Evolutionary conservation across 2,797 vertebrate species (phyloP).

Genomic region (Tapirus indicus): DNA sequence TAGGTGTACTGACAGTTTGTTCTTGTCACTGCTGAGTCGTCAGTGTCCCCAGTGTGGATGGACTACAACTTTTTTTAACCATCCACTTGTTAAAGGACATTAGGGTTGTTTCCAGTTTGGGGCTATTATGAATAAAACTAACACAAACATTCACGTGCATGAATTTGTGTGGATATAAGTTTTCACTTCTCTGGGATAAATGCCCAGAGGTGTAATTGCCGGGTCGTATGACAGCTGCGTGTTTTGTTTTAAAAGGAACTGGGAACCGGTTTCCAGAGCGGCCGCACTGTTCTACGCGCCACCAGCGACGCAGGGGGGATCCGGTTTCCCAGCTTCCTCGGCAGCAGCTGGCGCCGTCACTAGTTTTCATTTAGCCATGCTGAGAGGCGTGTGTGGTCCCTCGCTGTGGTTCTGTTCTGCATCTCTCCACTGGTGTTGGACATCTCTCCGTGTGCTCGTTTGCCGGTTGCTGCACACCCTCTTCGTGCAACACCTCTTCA

Average conservation of each 20-base stretch:
- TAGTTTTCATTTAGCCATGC: fast-evolving
- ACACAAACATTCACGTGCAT: fast-evolving
- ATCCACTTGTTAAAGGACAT: not conserved
- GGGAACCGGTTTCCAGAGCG: not conserved
- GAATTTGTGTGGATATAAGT: not conserved
- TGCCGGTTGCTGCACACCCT: not conserved
- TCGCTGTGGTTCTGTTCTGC: fast-evolving
- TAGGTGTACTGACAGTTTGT: fast-evolving
- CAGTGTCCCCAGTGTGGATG: fast-evolving
- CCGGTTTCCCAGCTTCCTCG: fast-evolving
- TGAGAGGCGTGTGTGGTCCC: fast-evolving
- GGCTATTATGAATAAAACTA: not conserved
- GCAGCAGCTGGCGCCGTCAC: not conserved
- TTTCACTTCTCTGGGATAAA: not conserved
- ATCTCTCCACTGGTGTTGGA: fast-evolving
- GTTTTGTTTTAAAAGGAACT: not conserved
- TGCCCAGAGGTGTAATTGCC: not conserved
- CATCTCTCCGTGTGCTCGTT: fast-evolving
- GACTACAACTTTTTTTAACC: too few species aligned
- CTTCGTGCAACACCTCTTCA: not conserved
- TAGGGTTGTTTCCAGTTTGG: not conserved
- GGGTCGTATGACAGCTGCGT: not conserved
- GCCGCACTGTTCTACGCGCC: fast-evolving
- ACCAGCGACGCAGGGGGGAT: not conserved
- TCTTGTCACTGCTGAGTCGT: not conserved